These are phyloP conservation scores for Oryzias melastigma DNA, from an alignment of 2,113 vertebrate genomes.

Conservation along the genomic window DNA sequence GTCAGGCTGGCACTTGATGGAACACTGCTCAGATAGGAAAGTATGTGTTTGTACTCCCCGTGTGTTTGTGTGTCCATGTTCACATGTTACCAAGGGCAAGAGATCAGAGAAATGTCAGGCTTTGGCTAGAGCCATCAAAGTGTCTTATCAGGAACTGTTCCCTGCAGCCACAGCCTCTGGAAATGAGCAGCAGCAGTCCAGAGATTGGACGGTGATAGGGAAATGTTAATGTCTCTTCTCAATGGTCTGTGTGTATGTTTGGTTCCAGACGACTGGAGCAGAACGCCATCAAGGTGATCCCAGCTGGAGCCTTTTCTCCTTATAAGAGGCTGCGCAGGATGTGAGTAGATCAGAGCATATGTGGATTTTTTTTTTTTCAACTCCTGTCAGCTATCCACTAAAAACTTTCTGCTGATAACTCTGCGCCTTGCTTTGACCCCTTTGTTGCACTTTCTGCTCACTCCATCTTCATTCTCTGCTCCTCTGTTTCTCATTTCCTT, in stretches of 20 bases:
- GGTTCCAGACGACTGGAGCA: slow-evolving; percentile 93
- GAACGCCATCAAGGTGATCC: slow-evolving; percentile 97
- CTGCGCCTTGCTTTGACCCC: slow-evolving; percentile 16
- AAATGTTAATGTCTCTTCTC: slow-evolving; percentile 50
- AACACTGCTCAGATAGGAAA: slow-evolving; percentile 42
- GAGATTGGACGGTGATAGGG: slow-evolving; percentile 45
- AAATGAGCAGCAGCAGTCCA: slow-evolving; percentile 39
- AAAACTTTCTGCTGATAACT: slow-evolving; percentile 8
- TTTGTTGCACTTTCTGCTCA: slow-evolving; percentile 4
- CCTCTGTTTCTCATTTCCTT: slow-evolving; percentile 27
- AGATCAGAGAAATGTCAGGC: slow-evolving; percentile 51
- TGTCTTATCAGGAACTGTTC: slow-evolving; percentile 57
- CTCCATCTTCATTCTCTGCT: slow-evolving; percentile 1
- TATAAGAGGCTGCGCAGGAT: slow-evolving; percentile 98
- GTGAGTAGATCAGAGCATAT: slow-evolving; percentile 78
- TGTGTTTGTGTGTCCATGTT: slow-evolving; percentile 20
- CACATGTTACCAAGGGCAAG: slow-evolving; percentile 40
- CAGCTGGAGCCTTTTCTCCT: slow-evolving; percentile 93
- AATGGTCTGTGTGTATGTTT: slow-evolving; percentile 67
- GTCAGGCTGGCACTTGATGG: slow-evolving; percentile 44
- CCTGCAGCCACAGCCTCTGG: slow-evolving; percentile 26
- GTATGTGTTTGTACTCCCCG: slow-evolving; percentile 1
- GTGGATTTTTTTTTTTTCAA: slow-evolving; percentile 12
- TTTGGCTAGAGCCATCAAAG: slow-evolving; percentile 57
- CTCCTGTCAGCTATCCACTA: slow-evolving; percentile 16